Evolutionary conservation across 2,888 invertebrate genomes (phyloP).

Genomic region (Xestoiulus laeticollis): DNA sequence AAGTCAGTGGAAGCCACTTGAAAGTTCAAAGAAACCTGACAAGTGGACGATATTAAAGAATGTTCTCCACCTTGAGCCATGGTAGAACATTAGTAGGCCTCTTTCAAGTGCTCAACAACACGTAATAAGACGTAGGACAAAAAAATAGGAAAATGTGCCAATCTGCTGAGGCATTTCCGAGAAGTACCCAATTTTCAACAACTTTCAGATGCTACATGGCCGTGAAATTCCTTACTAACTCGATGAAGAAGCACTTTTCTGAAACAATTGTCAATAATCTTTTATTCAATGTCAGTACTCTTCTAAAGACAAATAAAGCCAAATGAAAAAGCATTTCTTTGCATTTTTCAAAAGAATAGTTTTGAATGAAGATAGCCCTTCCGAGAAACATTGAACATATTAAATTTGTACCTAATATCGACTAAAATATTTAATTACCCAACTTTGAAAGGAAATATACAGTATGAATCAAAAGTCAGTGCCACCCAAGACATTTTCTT

Average conservation of each 20-base stretch:
- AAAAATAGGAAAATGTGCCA: background rate
- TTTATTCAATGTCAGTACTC: too few species aligned
- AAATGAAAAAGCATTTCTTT: too few species aligned
- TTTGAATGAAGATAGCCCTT: too few species aligned
- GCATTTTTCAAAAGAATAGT: too few species aligned
- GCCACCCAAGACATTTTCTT: too few species aligned
- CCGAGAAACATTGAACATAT: too few species aligned
- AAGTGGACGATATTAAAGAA: constrained; percentile 32
- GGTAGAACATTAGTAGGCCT: background rate
- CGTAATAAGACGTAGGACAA: background rate
- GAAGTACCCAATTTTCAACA: background rate
- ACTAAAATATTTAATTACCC: too few species aligned
- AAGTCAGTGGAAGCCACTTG: background rate
- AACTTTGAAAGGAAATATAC: too few species aligned
- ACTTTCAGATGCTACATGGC: background rate
- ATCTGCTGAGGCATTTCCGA: constrained; percentile 22
- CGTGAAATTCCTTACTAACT: background rate
- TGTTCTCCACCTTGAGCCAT: background rate
- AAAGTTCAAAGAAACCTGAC: constrained; percentile 24
- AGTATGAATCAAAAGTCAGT: too few species aligned
- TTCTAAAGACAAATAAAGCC: too few species aligned
- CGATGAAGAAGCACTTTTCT: background rate
- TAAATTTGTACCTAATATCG: too few species aligned
- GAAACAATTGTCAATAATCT: background rate
- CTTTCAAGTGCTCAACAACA: constrained; percentile 3